These are phyloP conservation scores for Aradus depressus DNA, from an alignment of 2,888 invertebrate genomes.

Conservation along the genomic window DNA sequence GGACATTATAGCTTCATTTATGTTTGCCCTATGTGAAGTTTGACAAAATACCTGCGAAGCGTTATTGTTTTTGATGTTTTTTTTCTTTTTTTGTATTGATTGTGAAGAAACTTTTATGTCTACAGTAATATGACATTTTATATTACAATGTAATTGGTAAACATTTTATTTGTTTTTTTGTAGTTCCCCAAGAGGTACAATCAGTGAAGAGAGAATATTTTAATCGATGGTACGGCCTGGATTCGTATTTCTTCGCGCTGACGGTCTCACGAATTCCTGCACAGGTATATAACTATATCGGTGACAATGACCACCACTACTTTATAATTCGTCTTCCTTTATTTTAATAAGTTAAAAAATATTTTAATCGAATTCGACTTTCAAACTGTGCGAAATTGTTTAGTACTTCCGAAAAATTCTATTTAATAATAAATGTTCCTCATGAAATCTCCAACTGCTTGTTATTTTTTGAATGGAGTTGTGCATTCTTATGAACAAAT, in stretches of 20 bases:
- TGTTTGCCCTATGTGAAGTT: too few species aligned
- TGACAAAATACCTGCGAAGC: conserved; percentile 3
- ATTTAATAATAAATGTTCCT: too few species aligned
- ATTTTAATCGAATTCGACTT: too few species aligned
- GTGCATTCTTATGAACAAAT: too few species aligned
- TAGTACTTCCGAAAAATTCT: too few species aligned
- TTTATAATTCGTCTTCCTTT: neutral
- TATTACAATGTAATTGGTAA: too few species aligned
- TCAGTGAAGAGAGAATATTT: conserved; percentile 70
- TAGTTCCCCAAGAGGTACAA: conserved; percentile 68
- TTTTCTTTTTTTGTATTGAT: conserved; percentile 2
- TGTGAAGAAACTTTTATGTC: too few species aligned
- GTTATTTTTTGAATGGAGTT: too few species aligned
- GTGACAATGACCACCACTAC: neutral
- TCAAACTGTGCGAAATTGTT: too few species aligned
- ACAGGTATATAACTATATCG: conserved; percentile 46
- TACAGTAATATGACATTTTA: too few species aligned
- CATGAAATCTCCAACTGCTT: too few species aligned
- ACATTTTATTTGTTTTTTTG: conserved; percentile 9
- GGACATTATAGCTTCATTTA: too few species aligned
- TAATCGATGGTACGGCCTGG: conserved; percentile 72
- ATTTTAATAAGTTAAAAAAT: neutral
- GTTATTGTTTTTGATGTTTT: conserved; percentile 21
- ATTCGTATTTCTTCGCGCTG: conserved; percentile 65
- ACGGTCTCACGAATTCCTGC: conserved; percentile 59